A percentile compares a stretch with the other conserved stretches of the same genome.
Conservation (phyloP, 2,113 vertebrate species). For the Agelaius tricolor region DNA sequence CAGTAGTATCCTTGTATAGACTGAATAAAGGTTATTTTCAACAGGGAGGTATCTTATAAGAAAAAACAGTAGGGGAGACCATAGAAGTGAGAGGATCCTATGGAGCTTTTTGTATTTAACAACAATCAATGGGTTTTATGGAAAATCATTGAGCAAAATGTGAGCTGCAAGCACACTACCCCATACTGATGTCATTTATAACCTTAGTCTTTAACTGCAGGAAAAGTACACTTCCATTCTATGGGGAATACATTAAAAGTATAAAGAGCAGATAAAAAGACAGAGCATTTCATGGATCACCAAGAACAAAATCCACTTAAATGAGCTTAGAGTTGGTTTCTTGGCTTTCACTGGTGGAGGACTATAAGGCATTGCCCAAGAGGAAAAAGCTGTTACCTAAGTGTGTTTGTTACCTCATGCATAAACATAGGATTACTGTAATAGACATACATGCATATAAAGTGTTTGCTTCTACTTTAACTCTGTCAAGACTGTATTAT, state of each 20-base stretch:
- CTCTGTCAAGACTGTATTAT: slow-evolving; percentile 61
- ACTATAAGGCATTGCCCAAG: slow-evolving; percentile 79
- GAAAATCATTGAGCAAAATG: slow-evolving; percentile 87
- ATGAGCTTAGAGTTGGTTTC: slow-evolving; percentile 88
- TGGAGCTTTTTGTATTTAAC: slow-evolving; percentile 88
- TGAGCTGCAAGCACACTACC: slow-evolving; percentile 83
- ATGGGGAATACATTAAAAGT: slow-evolving; percentile 94
- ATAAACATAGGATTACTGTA: slow-evolving; percentile 78
- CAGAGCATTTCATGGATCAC: slow-evolving; percentile 95
- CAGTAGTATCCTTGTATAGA: slow-evolving; percentile 82
- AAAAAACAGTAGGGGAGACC: slow-evolving; percentile 84
- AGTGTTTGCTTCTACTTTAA: slow-evolving; percentile 41
- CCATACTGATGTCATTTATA: slow-evolving; percentile 93
- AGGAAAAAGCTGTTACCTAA: slow-evolving; percentile 81
- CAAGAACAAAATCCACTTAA: slow-evolving; percentile 92
- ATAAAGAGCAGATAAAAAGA: slow-evolving; percentile 92
- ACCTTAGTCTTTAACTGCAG: slow-evolving; percentile 88
- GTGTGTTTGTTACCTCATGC: slow-evolving; percentile 81
- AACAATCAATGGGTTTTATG: slow-evolving; percentile 88
- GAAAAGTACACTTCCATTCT: slow-evolving; percentile 86
- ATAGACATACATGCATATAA: slow-evolving; percentile 59
- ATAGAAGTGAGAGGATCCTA: slow-evolving; percentile 86
- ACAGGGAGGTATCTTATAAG: slow-evolving; percentile 86
- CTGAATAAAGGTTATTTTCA: slow-evolving; percentile 90
- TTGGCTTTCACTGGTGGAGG: slow-evolving; percentile 79